Evolutionary conservation across 2,797 vertebrate genomes (phyloP).

Genomic region (Myotis pilosus): DNA sequence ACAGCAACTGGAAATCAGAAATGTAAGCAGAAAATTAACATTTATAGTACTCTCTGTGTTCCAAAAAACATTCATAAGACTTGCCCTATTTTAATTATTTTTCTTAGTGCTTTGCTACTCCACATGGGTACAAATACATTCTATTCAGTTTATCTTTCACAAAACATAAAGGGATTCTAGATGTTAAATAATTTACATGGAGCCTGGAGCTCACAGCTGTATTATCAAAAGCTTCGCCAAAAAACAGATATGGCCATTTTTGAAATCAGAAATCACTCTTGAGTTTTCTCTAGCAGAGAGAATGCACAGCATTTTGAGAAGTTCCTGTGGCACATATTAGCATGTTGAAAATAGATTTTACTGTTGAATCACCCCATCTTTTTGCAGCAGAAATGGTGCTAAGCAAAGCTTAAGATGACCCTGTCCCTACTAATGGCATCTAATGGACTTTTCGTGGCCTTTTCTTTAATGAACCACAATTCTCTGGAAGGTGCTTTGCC

Average conservation of each 20-base stretch:
- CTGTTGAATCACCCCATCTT: not conserved
- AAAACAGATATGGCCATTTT: not conserved
- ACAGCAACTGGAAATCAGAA: slow-evolving; percentile 20
- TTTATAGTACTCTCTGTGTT: slow-evolving; percentile 54
- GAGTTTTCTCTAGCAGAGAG: not conserved
- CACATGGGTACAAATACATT: slow-evolving; percentile 38
- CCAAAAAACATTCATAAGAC: not conserved
- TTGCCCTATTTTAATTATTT: slow-evolving; percentile 57
- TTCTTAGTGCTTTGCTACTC: not conserved
- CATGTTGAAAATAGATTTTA: not conserved
- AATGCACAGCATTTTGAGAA: not conserved
- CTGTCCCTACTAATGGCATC: not conserved
- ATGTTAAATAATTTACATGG: slow-evolving; percentile 70
- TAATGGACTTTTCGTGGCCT: not conserved
- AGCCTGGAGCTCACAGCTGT: slow-evolving; percentile 57
- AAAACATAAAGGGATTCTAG: slow-evolving; percentile 47
- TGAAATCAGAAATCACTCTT: slow-evolving; percentile 30
- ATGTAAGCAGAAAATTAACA: slow-evolving; percentile 47
- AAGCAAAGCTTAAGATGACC: not conserved
- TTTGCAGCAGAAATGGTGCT: not conserved
- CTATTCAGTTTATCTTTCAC: slow-evolving; percentile 47
- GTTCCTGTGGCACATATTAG: not conserved
- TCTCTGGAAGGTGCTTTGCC: not conserved
- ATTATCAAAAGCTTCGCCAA: slow-evolving; percentile 46
- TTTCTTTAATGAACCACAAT: not conserved